These are phyloP conservation scores for Malacoraja senta DNA, from an alignment of 2,797 vertebrate genomes.

Conservation along the genomic window DNA sequence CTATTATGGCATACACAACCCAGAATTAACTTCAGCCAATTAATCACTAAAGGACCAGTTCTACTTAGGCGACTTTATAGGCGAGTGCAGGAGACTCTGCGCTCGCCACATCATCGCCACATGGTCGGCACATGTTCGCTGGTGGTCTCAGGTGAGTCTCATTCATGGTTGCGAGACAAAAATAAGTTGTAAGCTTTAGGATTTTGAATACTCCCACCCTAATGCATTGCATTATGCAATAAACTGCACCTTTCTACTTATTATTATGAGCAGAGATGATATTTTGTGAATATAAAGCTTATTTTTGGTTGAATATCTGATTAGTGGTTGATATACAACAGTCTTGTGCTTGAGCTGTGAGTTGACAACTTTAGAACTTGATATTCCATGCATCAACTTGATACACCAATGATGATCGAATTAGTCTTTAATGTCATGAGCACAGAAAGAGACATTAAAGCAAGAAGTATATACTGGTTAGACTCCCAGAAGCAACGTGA, in stretches of 20 bases:
- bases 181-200: neutral
- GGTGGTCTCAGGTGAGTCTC: too few species aligned
- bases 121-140: too few species aligned
- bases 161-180: neutral
- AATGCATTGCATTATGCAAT: neutral
- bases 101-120: too few species aligned
- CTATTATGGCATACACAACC: neutral
- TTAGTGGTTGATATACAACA: neutral
- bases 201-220: neutral
- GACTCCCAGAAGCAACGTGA: neutral
- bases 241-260: neutral
- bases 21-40: neutral
- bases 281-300: too few species aligned
- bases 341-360: neutral
- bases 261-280: neutral
- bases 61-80: too few species aligned
- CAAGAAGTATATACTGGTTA: neutral
- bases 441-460: neutral
- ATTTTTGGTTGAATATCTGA: neutral
- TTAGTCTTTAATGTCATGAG: neutral
- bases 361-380: neutral
- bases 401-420: neutral
- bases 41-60: neutral
- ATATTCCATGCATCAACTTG: neutral
- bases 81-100: too few species aligned